Conservation (phyloP, 2,888 invertebrate species). For the Tetragonisca angustula region DNA sequence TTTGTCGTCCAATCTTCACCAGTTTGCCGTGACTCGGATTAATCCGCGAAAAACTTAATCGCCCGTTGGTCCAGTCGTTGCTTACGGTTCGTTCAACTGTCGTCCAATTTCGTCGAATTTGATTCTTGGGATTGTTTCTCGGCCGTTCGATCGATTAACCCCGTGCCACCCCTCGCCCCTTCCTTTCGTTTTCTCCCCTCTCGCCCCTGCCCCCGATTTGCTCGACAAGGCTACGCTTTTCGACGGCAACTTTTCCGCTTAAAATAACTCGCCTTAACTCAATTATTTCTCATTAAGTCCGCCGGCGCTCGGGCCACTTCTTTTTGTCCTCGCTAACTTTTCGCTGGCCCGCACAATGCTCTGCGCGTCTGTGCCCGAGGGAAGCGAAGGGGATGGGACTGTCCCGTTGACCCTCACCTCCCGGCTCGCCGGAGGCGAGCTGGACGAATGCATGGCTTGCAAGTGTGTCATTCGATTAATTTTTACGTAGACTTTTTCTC, state of each 20-base stretch:
- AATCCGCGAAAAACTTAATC: background rate
- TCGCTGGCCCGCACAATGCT: constrained; percentile 34
- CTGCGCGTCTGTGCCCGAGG: background rate
- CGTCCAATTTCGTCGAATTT: constrained; percentile 20
- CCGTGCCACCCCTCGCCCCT: background rate
- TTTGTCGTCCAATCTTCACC: background rate
- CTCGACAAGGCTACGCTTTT: constrained; percentile 50
- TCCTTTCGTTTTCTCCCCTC: background rate
- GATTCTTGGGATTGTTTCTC: constrained; percentile 15
- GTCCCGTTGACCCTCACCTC: background rate
- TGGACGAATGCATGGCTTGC: constrained; percentile 8
- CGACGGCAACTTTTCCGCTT: constrained; percentile 70
- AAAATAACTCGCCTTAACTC: constrained; percentile 72
- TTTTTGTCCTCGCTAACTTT: constrained; percentile 62
- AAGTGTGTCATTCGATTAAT: constrained; percentile 39
- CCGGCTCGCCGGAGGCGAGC: background rate
- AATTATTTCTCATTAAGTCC: constrained; percentile 73
- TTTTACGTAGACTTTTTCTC: constrained; percentile 4
- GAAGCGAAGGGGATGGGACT: background rate
- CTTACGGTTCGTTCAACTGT: background rate
- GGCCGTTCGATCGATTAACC: constrained; percentile 25
- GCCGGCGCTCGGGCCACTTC: constrained; percentile 44
- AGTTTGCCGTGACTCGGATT: constrained; percentile 13
- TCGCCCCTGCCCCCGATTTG: background rate
- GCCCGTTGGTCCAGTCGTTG: constrained; percentile 9